These are phyloP conservation scores for Drosophila kuntzei DNA, from an alignment of 2,888 invertebrate species.

Conservation along the genomic window DNA sequence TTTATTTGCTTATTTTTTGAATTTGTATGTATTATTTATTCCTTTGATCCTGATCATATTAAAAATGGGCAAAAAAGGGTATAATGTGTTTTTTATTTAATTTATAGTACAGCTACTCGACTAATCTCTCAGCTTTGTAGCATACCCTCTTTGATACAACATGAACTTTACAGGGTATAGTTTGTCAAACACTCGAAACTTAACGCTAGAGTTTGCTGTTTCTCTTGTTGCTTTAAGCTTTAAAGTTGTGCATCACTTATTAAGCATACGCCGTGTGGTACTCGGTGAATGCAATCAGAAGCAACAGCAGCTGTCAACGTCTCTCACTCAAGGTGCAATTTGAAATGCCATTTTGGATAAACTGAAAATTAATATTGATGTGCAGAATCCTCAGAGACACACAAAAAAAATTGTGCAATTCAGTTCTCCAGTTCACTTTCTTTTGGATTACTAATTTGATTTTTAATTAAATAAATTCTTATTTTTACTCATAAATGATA, in stretches of 20 bases:
- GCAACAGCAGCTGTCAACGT: constrained; percentile 22
- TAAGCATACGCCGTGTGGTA: constrained; percentile 51
- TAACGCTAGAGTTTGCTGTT: constrained; percentile 24
- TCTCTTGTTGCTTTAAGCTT: constrained; percentile 33
- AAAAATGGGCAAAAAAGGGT: too few species aligned
- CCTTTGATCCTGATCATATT: too few species aligned
- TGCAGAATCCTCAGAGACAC: not conserved
- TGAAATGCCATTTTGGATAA: not conserved
- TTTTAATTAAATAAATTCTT: too few species aligned
- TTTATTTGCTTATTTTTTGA: too few species aligned
- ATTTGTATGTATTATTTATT: too few species aligned
- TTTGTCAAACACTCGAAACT: constrained; percentile 53
- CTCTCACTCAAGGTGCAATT: constrained; percentile 11
- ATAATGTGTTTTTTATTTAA: too few species aligned
- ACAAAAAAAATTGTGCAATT: too few species aligned
- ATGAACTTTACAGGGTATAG: constrained; percentile 26
- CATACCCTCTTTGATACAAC: not conserved
- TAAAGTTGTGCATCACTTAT: constrained; percentile 49
- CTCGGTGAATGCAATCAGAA: constrained; percentile 13
- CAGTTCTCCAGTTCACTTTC: too few species aligned
- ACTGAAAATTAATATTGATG: constrained; percentile 42
- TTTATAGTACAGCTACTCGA: too few species aligned
- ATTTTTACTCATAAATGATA: too few species aligned
- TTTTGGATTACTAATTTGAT: too few species aligned
- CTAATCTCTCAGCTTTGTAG: too few species aligned